These are phyloP conservation scores for Nasonia longicornis DNA, from an alignment of 1,140 invertebrate species.

Conservation along the genomic window DNA sequence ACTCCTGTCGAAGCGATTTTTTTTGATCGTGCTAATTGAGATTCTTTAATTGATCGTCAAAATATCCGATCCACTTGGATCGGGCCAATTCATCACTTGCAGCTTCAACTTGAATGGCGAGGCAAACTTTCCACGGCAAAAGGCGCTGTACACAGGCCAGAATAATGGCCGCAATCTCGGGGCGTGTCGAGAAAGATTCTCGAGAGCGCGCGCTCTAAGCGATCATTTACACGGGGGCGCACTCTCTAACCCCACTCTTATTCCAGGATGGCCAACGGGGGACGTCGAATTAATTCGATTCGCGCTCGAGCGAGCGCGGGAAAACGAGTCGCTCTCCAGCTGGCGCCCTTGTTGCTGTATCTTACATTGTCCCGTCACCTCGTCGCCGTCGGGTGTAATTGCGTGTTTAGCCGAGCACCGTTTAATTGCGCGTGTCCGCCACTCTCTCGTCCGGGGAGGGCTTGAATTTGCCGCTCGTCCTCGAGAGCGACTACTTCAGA, in stretches of 20 bases:
- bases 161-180: background rate
- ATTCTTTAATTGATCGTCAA: no score
- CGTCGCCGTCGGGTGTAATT: constrained; percentile 26
- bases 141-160: background rate
- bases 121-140: background rate
- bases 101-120: background rate
- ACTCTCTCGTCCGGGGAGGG: no score
- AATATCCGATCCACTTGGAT: background rate
- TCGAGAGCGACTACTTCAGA: background rate
- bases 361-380: background rate
- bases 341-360: constrained; percentile 24
- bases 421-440: constrained; percentile 31
- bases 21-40: no score
- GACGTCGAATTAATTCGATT: constrained; percentile 43
- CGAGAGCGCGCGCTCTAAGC: background rate
- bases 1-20: no score
- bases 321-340: constrained; percentile 18
- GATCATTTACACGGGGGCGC: constrained; percentile 6
- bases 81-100: background rate
- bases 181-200: constrained; percentile 4
- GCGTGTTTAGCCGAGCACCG: constrained; percentile 34
- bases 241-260: background rate
- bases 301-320: background rate
- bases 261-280: constrained; percentile 30
- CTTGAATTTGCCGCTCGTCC: background rate